Evolutionary conservation across 2,888 invertebrate species (phyloP), one percentile per base, ranked within the genome.

Genomic region (Melanostoma scalare): DNA sequence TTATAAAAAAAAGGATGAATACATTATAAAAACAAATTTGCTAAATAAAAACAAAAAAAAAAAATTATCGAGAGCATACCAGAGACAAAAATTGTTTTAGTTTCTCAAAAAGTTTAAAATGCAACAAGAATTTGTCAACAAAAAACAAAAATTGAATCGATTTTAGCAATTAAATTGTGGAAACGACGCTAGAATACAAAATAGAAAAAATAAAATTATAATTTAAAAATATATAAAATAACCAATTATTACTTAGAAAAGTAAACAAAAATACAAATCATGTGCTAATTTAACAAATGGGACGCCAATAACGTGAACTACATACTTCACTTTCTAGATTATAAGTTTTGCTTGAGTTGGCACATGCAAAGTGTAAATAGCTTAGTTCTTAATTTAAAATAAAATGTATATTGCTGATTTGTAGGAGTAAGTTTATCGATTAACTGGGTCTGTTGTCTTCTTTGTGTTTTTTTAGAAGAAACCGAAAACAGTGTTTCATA

Each of bases 121-220:
- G 63, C 60, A 55, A n/a, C 36, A 4, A 55, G 55, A 36, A 36
- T 3, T 3, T 10, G 31, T 60, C 42, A 60, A 52, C 56, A 20
- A 20, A 20, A 20, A 20, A 20, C 20, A 20, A 20, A 20, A 20
- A 20, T 20, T 46, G 50, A 75, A n/a, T 52, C 50, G 67, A 73
- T 77, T 73, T 82, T 67, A 56, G 63, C 82, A 82, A 82, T 82
- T 77, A 42, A 82, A 82, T 82, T 82, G 82, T 77, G 58, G 73
- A 74, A 82, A 73, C 78, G 50, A 73, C 71, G 53, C 67, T 67
- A 20, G 20, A 20, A 20, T 60, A 67, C 33, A 72, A 61, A 68
- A 61, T 72, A 50, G 31, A 38, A 67, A 67, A 50, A 50, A 58
- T 67, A 48, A 48, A 67, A 61, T 5, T 36, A 42, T 6, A 67